Conservation (phyloP, 2,113 vertebrate genomes). For the Pollimyrus isidori region DNA sequence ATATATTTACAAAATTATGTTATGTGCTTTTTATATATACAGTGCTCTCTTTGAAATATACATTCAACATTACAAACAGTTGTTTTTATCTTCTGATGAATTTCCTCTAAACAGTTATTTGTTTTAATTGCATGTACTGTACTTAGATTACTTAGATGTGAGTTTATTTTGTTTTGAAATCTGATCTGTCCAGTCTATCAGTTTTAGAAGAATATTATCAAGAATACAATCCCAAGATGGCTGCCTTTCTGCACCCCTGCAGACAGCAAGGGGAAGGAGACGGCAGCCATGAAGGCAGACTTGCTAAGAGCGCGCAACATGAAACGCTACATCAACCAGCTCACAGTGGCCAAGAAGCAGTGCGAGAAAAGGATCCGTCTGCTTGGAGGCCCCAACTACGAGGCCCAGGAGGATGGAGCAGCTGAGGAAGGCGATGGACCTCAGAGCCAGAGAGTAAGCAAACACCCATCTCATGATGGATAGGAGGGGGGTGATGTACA, state of each 20-base stretch:
- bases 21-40: not conserved
- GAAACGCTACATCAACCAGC: conserved; percentile 97
- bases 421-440: conserved; percentile 78
- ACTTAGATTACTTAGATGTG: not conserved
- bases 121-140: not conserved
- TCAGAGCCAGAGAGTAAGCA: conserved; percentile 80
- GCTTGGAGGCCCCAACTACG: conserved; percentile 85
- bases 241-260: conserved; percentile 30
- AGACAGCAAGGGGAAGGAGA: conserved; percentile 87
- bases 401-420: conserved; percentile 72
- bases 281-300: conserved; percentile 93
- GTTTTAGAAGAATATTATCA: not conserved
- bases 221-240: not conserved
- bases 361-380: conserved; percentile 89
- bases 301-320: conserved; percentile 88
- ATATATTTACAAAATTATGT: not conserved
- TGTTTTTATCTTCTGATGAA: not conserved
- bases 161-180: not conserved
- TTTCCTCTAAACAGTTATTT: not conserved
- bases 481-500: not conserved
- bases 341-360: conserved; percentile 97
- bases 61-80: not conserved
- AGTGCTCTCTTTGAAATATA: not conserved
- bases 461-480: not conserved
- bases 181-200: not conserved